Percentiles rank a stretch among this genome's conserved stretches.
These are phyloP conservation scores for Poecilia wingei DNA, from an alignment of 2,797 vertebrate species.

Conservation along the genomic window DNA sequence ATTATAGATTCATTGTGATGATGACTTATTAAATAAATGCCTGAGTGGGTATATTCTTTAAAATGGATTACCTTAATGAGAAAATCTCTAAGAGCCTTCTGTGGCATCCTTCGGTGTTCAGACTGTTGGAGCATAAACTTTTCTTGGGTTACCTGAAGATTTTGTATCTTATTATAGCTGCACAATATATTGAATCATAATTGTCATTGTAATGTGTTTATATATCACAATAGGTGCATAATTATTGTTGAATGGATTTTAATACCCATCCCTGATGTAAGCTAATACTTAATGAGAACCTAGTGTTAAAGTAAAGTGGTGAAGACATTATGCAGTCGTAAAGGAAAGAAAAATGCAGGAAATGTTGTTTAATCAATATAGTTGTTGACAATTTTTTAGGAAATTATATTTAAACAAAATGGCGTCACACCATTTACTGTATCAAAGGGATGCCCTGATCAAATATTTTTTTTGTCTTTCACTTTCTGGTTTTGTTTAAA, in stretches of 20 bases:
- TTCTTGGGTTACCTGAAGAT: not conserved
- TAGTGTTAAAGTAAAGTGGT: not conserved
- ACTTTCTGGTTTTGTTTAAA: not conserved
- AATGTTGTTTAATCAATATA: not conserved
- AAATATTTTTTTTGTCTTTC: not conserved
- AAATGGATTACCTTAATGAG: constrained; percentile 27
- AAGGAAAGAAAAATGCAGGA: not conserved
- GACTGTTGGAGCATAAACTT: not conserved
- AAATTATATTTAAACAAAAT: not conserved
- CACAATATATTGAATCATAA: not conserved
- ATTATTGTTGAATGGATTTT: not conserved
- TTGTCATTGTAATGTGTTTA: not conserved
- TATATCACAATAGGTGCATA: not conserved
- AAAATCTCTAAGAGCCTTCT: constrained; percentile 10
- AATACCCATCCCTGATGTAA: not conserved
- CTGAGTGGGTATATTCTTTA: constrained; percentile 28
- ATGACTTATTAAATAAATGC: constrained; percentile 71
- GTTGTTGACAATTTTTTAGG: not conserved
- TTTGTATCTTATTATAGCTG: not conserved
- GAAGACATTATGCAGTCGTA: not conserved
- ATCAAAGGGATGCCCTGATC: not conserved
- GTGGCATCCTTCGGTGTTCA: not conserved
- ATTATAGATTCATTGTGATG: constrained; percentile 59
- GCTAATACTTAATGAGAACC: not conserved
- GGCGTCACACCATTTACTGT: not conserved